These are phyloP conservation scores for Petrocephalus sullivani DNA, from an alignment of 2,797 vertebrate species.

Conservation along the genomic window DNA sequence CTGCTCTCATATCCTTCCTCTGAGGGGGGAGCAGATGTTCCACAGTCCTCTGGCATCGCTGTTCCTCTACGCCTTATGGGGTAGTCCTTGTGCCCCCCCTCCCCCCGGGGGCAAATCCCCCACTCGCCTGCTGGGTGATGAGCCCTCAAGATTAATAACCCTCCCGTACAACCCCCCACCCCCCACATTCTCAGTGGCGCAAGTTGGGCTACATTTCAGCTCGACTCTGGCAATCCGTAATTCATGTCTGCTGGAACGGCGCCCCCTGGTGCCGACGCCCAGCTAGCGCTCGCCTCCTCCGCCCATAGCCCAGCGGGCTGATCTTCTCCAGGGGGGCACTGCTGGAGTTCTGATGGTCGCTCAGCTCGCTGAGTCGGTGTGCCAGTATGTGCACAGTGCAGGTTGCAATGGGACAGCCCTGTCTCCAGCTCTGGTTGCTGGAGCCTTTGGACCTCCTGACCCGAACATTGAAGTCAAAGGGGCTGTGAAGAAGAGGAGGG, in stretches of 20 bases:
- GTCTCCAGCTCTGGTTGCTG: slow-evolving; percentile 59
- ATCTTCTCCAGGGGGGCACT: slow-evolving; percentile 75
- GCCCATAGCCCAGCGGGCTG: slow-evolving; percentile 83
- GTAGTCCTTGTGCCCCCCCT: slow-evolving; percentile 41
- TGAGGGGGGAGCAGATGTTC: slow-evolving; percentile 56
- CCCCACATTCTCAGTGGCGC: not conserved
- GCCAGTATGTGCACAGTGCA: slow-evolving; percentile 84
- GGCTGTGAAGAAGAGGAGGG: slow-evolving; percentile 46
- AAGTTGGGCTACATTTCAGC: not conserved
- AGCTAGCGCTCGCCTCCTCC: slow-evolving; percentile 70
- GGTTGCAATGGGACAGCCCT: slow-evolving; percentile 79
- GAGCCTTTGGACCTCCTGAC: slow-evolving; percentile 80
- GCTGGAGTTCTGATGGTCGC: slow-evolving; percentile 69
- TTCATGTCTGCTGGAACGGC: slow-evolving; percentile 38
- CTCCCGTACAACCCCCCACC: slow-evolving; percentile 30
- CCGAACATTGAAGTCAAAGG: slow-evolving; percentile 61
- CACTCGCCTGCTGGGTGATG: not conserved
- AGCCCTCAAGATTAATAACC: not conserved
- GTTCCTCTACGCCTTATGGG: slow-evolving; percentile 34
- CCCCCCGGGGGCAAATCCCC: slow-evolving; percentile 57
- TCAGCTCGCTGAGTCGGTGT: slow-evolving; percentile 76
- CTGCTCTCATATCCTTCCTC: not conserved
- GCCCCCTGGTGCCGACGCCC: slow-evolving; percentile 30
- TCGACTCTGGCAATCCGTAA: not conserved
- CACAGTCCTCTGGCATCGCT: slow-evolving; percentile 39